These are phyloP conservation scores for Orthosia gothica DNA, from an alignment of 2,888 invertebrate species.

Conservation along the genomic window DNA sequence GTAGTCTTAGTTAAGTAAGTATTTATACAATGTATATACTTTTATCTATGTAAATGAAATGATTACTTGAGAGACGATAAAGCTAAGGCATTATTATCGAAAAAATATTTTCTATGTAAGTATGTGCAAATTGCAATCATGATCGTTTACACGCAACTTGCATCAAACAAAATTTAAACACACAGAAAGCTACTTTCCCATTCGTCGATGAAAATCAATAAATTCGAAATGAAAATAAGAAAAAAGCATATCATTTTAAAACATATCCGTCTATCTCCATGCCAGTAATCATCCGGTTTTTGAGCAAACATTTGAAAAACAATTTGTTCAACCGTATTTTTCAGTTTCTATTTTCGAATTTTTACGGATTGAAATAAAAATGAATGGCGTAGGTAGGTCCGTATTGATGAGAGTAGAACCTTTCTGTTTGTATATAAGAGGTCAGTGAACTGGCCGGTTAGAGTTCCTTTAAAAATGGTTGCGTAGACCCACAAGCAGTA, in stretches of 20 bases:
- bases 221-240: background rate
- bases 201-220: background rate
- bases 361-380: background rate
- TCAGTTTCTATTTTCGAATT: background rate
- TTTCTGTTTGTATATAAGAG: conserved; percentile 21
- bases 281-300: conserved; percentile 9
- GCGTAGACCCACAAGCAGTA: too few relatives aligned
- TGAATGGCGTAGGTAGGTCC: background rate
- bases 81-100: too few relatives aligned
- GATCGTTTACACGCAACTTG: background rate
- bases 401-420: background rate
- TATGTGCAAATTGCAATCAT: too few relatives aligned
- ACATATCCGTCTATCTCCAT: background rate
- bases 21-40: too few relatives aligned
- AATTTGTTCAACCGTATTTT: conserved; percentile 3
- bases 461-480: background rate
- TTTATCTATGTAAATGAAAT: too few relatives aligned
- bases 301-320: conserved; percentile 17
- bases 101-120: too few relatives aligned
- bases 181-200: background rate
- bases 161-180: conserved; percentile 22
- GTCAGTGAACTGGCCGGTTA: conserved; percentile 11
- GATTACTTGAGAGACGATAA: too few relatives aligned
- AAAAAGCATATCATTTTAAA: background rate
- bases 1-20: too few relatives aligned